Base-by-base conservation (phyloP, 1,140 invertebrate species). In the Lycorma delicatula region DNA sequence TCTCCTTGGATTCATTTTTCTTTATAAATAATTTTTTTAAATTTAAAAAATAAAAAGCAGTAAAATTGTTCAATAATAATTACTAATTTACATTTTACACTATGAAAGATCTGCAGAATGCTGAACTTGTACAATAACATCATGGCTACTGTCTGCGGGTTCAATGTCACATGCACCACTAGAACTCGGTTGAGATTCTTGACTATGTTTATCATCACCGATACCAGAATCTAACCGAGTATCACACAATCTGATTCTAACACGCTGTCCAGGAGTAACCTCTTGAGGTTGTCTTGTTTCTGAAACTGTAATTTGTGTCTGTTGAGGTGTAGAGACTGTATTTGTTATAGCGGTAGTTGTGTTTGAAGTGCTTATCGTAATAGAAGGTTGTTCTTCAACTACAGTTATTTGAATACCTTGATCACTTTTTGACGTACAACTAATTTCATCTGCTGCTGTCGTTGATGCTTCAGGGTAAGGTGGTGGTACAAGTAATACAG, bases 401-500 rank as follows among this genome's bases (percentile, higher is more conserved):
- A 57, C 56, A 34, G 36, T 38, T 13, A 57, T 57, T 28, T 57
- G 56, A 25, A 57, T 57, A 47, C 47, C 56, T 22, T 48, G 29
- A 20, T 57, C 56, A 26, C 56, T 57, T 20, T 56, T 56, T 18
- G 54, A 56, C 16, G 44, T 31, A 23, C 44, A 49, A 23, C 54
- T 56, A 20, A 56, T 9, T 49, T 29, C 13, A 46, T 25, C 28
- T 49, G 58, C 47, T 25, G 54, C 52, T 5, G 60, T 31, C 12
- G 53, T 23, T 4, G 57, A 56, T 11, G 48, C 26, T 28, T 62
- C 60, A 6, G 62, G 51, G 27, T 64, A 66, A 11, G 64, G 63
- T 7, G 66, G 64, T 9, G 66, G 66, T 6, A 67, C 59, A n/a
- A 67, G 51, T 1, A 64, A 59, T 11, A 66, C 64, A 16, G 60